phyloP scores from a whole-genome alignment of 2,797 vertebrate species.

The Pelobates cultripes region DNA sequence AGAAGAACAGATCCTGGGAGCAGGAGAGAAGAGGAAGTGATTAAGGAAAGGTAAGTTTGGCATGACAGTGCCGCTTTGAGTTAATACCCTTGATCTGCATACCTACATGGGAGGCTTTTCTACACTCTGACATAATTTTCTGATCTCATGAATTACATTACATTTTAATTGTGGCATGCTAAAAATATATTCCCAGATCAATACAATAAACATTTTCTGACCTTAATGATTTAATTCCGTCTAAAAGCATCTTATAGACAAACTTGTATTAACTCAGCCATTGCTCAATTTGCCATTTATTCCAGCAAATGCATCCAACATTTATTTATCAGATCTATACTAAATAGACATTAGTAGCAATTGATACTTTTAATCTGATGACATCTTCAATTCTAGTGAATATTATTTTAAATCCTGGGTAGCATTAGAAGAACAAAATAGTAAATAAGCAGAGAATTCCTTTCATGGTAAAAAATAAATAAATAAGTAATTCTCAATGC shows the following conservation, averaged over 20 bases:
- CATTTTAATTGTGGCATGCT: background rate
- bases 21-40: too few species aligned
- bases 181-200: background rate
- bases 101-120: too few species aligned
- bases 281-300: background rate
- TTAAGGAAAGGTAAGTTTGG: too few species aligned
- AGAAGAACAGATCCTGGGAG: too few species aligned
- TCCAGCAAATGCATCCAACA: background rate
- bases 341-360: background rate
- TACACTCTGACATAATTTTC: background rate
- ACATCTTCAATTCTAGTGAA: too few species aligned
- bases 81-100: too few species aligned
- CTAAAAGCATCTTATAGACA: background rate
- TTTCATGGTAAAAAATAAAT: too few species aligned
- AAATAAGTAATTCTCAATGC: too few species aligned
- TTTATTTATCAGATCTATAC: background rate
- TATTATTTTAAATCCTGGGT: background rate
- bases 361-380: too few species aligned
- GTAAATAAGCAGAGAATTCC: too few species aligned
- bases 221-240: slow-evolving; percentile 1
- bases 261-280: background rate
- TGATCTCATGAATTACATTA: background rate
- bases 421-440: too few species aligned
- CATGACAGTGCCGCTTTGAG: too few species aligned
- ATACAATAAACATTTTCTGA: slow-evolving; percentile 9